Evolutionary conservation across 2,113 vertebrate genomes (phyloP).

Genomic region (Parus major): DNA sequence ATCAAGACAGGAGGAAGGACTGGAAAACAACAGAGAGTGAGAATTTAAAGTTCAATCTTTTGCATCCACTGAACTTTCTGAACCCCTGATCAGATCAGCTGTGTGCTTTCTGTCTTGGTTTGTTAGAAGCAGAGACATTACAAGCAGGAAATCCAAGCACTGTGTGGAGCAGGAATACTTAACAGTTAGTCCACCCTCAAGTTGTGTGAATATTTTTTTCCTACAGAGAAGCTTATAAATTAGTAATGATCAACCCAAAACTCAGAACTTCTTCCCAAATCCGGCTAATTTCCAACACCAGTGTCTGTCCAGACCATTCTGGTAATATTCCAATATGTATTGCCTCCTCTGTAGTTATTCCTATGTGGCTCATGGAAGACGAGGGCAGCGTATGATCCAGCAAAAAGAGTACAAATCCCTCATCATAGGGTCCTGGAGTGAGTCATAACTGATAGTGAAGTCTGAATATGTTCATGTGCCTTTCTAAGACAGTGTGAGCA

Average conservation of each 20-base stretch:
- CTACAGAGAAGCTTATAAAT: neutral
- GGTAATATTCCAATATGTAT: neutral
- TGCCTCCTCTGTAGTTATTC: neutral
- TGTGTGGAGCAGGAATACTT: fast-evolving
- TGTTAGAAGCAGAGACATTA: neutral
- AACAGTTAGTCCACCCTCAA: neutral
- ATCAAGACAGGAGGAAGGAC: neutral
- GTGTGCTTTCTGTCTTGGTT: neutral
- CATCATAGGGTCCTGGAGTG: neutral
- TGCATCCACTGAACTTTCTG: neutral
- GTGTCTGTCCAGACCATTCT: neutral
- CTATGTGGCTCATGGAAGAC: neutral
- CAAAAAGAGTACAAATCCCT: neutral
- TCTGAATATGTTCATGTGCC: neutral
- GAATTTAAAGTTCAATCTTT: neutral
- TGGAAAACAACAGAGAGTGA: neutral
- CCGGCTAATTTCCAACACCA: neutral
- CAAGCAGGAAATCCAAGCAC: neutral
- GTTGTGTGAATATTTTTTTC: neutral
- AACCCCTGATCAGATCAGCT: neutral
- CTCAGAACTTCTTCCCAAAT: neutral
- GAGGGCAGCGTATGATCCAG: neutral
- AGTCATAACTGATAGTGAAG: neutral
- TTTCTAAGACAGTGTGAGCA: neutral
- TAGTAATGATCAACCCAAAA: neutral